Base-by-base conservation (phyloP, 2,113 vertebrate species). In the Peromyscus maniculatus region DNA sequence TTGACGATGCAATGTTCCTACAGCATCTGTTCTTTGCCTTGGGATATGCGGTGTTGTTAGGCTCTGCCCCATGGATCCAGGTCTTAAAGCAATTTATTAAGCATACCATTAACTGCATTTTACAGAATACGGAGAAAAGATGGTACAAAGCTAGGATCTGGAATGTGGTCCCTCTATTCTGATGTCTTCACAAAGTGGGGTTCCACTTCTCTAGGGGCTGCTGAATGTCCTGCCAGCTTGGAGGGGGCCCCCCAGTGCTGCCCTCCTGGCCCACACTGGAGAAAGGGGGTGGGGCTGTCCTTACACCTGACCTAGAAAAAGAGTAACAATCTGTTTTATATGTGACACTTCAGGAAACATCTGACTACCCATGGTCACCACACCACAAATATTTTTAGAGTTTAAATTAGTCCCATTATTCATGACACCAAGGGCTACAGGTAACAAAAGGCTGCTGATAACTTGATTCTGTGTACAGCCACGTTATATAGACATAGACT, bases 71-170 rank as follows among this genome's bases (percentile, higher is more conserved):
- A 21, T 9, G 59, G 92, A 89, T 62, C 80, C 90, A 72, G 64
- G 69, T 91, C 71, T 93, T 94, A 96, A 84, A 90, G 87, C 89
- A 89, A 95, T 87, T 78, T 84, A 89, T 67, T 89, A 95, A 92
- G 74, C 77, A 84, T 19, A 28, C 28, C 43, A 39, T 69, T 95
- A 89, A 95, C 82, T 94, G 92, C 92, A 92, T 49, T 64, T 94
- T 80, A 74, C 55, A 79, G 74, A 69, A 69, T 17, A 39, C 26
- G 82, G 90, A 69, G 72, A 93, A 84, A 92, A 93, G 16, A 49
- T 11, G 80, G 57, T 72, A 33, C 3, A 39, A 36, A 82, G 74
- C n/a, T 83, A 74, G 91, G 91, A 69, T 33, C 31, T 16, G 0
- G 11, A 33, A 36, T 3, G 10, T 1, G 74, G 36, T 16, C 78